Evolutionary conservation across 2,888 invertebrate species (phyloP), one percentile per base, ranked within the genome.

Genomic region (Chaitophorus viminalis): DNA sequence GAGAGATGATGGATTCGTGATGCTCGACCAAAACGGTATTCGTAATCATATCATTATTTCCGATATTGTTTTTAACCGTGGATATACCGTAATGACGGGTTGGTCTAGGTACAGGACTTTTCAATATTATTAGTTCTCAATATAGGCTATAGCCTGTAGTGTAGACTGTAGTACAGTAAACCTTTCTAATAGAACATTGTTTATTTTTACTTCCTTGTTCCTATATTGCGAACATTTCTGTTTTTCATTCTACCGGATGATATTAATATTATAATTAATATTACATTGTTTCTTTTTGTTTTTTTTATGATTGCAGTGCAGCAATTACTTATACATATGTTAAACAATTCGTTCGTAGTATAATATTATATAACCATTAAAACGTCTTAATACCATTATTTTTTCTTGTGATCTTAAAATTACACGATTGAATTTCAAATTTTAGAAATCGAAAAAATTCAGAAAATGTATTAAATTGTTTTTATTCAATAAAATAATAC

Each of bases 21-120:
- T 65, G 75, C 39, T 31, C 83, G 83, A 83, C 75, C 83, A 84
- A 83, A 84, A 84, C 39, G 75, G 33, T n/a, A 75, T 39, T 60
- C n/a, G 65, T 46, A 76, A 76, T 75, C 83, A 75, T 39, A 65
- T 65, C 39, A 25, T 84, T 76, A 39, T 75, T 77, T 29, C 17
- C 29, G 29, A 65, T 65, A 65, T 75, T 70, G 70, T 82, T 82
- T 79, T 36, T 39, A 21, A 60, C n/a, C 52, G 33, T 29, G 68
- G 29, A 25, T 54, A 14, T 72, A 82, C 82, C 82, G 74, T 83
- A 60, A 83, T 75, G 29, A 83, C 25, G 74, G 54, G 75, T 83
- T 65, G 74, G 46, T 46, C 29, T 74, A 74, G 33, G 82, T 60
- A 60, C 82, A n/a, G 54, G n/a, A 83, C 74, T 75, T 75, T 60